Percentiles rank a stretch among this genome's conserved stretches.
phyloP scores from a whole-genome alignment of 1,140 invertebrate genomes.

The Thaumetopoea pityocampa region DNA sequence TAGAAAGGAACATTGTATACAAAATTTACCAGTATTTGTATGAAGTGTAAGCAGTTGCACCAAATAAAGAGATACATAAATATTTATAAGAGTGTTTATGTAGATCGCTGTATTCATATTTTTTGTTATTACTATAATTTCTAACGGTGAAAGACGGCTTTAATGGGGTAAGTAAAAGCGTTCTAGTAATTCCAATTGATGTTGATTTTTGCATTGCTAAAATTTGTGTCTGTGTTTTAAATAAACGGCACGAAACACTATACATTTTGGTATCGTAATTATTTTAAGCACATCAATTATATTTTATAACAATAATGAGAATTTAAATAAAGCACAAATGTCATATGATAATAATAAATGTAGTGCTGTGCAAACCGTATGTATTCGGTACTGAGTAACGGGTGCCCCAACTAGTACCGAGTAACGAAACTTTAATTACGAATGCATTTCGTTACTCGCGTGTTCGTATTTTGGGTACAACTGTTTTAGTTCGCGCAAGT shows the following conservation, averaged over 20 bases:
- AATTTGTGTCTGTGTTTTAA: conserved; percentile 36
- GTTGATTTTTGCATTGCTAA: conserved; percentile 28
- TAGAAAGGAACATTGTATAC: too few relatives aligned
- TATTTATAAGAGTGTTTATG: conserved; percentile 34
- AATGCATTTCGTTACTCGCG: too few relatives aligned
- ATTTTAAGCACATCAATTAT: not conserved
- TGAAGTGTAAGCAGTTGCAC: conserved; percentile 41
- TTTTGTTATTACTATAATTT: conserved; percentile 26
- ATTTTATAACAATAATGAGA: not conserved
- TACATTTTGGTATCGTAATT: conserved; percentile 36
- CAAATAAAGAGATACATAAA: conserved; percentile 44
- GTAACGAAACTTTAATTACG: too few relatives aligned
- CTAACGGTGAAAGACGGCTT: conserved; percentile 15
- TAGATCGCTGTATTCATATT: conserved; percentile 21
- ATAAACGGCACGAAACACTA: conserved; percentile 26
- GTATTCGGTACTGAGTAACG: too few relatives aligned
- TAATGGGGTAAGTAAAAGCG: conserved; percentile 16
- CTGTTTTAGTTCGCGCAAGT: too few relatives aligned
- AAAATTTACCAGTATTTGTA: conserved; percentile 55
- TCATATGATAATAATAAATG: conserved; percentile 5
- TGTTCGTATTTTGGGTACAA: too few relatives aligned
- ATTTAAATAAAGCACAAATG: not conserved
- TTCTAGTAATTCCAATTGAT: conserved; percentile 21
- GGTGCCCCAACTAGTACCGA: too few relatives aligned
- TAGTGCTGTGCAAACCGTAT: too few relatives aligned